Evolutionary conservation across 1,140 invertebrate genomes (phyloP), one percentile per base, ranked within the genome.

Genomic region (Drosophila azteca): DNA sequence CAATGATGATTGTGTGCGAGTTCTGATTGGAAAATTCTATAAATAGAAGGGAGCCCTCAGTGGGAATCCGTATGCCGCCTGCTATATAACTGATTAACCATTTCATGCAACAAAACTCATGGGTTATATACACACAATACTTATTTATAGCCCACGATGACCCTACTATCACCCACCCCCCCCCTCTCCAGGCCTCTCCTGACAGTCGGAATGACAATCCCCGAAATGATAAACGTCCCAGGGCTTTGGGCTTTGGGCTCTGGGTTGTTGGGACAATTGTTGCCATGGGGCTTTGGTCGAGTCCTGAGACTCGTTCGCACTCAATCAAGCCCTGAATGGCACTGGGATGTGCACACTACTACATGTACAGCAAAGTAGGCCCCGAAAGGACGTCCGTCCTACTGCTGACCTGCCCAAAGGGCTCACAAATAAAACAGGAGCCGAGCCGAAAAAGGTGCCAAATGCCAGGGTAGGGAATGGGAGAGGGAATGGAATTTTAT

Each of bases 281-380:
- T 50, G 67, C 67, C 67, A 43, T 20, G 67, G 62, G 64, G 35
- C 11, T 39, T 24, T 5, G 24, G 24, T 24, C 17, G 17, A 20
- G 17, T 20, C 24, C 5, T 35, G 2, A 4, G 65, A 45, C 50
- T 59, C 50, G 22, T 59, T 26, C 22, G 29, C 58, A 61, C 81
- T 80, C 77, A 85, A 84, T 84, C 81, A 84, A 62, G 46, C 41
- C 41, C 63, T 62, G 57, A 69, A 82, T 60, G 43, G 70, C 11
- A 29, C 39, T 46, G 17, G 43, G 55, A 35, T 35, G n/a, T n/a
- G n/a, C n/a, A n/a, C n/a, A n/a, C n/a, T n/a, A n/a, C n/a, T n/a
- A n/a, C n/a, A n/a, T n/a, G n/a, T n/a, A n/a, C n/a, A n/a, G n/a
- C n/a, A 11, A 4, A 11, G 31, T 35, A 11, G 11, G 51, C 39